phyloP scores from a whole-genome alignment of 2,797 vertebrate species.

The Vireo griseus region DNA sequence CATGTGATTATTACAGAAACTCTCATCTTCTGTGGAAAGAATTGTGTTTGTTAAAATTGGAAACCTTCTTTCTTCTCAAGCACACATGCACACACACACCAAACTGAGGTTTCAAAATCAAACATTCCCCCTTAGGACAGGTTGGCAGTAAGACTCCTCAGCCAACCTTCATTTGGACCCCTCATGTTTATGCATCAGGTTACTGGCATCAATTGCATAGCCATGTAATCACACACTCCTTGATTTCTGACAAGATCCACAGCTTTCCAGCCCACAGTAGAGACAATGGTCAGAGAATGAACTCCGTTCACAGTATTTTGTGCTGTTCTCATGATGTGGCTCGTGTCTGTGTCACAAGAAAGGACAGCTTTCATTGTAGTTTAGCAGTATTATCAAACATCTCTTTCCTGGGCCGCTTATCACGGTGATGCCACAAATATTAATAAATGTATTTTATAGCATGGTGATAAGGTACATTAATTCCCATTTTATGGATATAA shows the following conservation, averaged over 20 bases:
- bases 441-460: neutral
- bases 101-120: neutral
- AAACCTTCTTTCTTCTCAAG: neutral
- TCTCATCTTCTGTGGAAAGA: neutral
- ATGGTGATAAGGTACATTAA: neutral
- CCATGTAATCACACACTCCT: neutral
- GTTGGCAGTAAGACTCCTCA: neutral
- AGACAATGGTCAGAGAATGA: neutral
- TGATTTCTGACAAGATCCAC: neutral
- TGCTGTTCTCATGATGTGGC: neutral
- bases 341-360: neutral
- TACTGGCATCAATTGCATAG: neutral
- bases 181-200: neutral
- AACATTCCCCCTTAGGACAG: neutral
- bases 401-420: neutral
- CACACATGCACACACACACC: accelerated
- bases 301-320: neutral
- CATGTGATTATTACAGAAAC: neutral
- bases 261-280: neutral
- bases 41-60: neutral
- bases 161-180: neutral
- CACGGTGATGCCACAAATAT: neutral
- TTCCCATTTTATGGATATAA: neutral
- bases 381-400: neutral
- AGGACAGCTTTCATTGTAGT: neutral